These are phyloP conservation scores for Psettodes erumei DNA, from an alignment of 2,113 vertebrate genomes.

Conservation along the genomic window DNA sequence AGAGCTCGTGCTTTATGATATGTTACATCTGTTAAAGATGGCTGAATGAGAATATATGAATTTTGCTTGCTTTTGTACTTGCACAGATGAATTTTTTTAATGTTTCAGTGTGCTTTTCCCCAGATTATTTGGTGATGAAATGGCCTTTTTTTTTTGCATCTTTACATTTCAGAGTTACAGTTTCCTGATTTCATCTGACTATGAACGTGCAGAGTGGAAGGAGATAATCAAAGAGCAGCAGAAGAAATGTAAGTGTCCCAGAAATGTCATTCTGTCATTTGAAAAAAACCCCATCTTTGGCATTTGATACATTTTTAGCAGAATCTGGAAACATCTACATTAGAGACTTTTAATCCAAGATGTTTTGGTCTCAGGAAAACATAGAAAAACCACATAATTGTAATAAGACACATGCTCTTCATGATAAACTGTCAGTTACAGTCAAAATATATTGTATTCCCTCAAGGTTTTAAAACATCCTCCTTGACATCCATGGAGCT, in stretches of 20 bases:
- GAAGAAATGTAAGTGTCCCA: slow-evolving; percentile 92
- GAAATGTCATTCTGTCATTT: not conserved
- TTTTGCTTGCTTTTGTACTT: not conserved
- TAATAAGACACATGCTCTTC: not conserved
- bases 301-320: not conserved
- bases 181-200: slow-evolving; percentile 96
- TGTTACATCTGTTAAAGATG: not conserved
- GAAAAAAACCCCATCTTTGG: not conserved
- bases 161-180: slow-evolving; percentile 87
- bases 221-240: slow-evolving; percentile 96
- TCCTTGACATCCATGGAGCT: slow-evolving; percentile 94
- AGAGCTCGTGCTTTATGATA: not conserved
- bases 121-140: not conserved
- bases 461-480: slow-evolving; percentile 92
- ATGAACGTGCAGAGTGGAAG: slow-evolving; percentile 95
- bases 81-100: not conserved
- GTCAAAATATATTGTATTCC: not conserved
- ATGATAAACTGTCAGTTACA: not conserved
- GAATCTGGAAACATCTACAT: not conserved
- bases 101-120: not conserved
- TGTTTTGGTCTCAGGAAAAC: not conserved
- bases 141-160: not conserved
- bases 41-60: not conserved
- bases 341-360: not conserved
- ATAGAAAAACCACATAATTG: not conserved